phyloP scores from a whole-genome alignment of 2,888 invertebrate genomes.

The Campoplex capitator region DNA sequence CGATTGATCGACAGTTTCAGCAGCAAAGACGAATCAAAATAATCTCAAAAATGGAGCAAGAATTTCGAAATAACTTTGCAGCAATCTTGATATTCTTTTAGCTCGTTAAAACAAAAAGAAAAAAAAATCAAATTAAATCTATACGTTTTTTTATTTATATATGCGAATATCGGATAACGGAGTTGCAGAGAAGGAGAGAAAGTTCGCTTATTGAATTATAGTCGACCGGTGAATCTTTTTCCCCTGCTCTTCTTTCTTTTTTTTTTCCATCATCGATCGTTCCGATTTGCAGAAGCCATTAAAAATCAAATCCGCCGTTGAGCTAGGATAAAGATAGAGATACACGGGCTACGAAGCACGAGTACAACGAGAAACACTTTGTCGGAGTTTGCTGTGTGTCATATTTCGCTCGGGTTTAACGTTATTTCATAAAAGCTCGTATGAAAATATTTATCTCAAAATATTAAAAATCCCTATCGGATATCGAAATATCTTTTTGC shows the following conservation, averaged over 20 bases:
- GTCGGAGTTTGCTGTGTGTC: conserved; percentile 9
- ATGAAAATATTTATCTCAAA: background rate
- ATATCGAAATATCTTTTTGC: background rate
- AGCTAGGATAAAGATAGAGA: conserved; percentile 32
- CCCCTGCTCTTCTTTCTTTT: background rate
- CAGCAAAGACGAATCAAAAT: too few species aligned
- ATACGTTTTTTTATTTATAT: background rate
- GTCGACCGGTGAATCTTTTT: conserved; percentile 12
- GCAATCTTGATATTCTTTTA: background rate
- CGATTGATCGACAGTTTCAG: background rate
- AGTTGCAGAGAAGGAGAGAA: background rate
- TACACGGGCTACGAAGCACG: background rate
- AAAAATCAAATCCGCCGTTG: conserved; percentile 69
- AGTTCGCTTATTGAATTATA: conserved; percentile 74
- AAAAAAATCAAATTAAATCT: background rate
- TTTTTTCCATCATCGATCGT: conserved; percentile 75
- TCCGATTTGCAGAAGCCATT: conserved; percentile 78
- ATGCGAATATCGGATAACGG: conserved; percentile 9
- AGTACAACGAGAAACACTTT: background rate
- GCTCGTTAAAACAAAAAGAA: too few species aligned
- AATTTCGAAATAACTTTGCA: background rate
- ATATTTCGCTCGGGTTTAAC: background rate
- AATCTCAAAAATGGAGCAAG: background rate
- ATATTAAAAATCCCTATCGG: too few species aligned
- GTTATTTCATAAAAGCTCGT: background rate